Base-by-base conservation (phyloP, 2,113 vertebrate species). In the Peromyscus polionotus region DNA sequence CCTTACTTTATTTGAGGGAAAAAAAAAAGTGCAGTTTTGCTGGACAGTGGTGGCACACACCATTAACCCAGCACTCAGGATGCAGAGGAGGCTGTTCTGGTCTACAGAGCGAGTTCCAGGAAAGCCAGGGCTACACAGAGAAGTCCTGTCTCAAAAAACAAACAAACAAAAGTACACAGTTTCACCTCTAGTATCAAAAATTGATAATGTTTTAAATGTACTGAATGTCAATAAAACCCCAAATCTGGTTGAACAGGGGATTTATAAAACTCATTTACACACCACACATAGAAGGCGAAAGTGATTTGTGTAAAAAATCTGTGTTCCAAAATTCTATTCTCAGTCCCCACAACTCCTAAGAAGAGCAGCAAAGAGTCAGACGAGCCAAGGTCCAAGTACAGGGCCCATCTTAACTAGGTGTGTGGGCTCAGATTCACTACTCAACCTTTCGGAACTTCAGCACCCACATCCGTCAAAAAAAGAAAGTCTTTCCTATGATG, bases 161-260 rank as follows among this genome's bases (percentile, higher is more conserved):
- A 79, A 79, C 54, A 54, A 80, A 6, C 48, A 51, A 51, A 84
- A 39, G 20, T n/a, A 3, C 57, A 83, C 57, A 83, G 22, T 94
- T 97, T 95, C 90, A 79, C 65, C 63, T 68, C 91, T 81, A 65
- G 26, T 54, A 87, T 24, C 91, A 96, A 93, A 84, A 86, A 22
- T 48, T 20, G 68, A 83, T 76, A 24, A 36, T 5, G 39, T 80
- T 96, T 42, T 76, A 90, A 90, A 42, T 22, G 65, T 45, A 84
- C 31, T 9, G 24, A 84, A 80, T 48, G 5, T 24, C 63, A 94
- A 94, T 95, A 88, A 96, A 96, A 85, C 72, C 79, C 45, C 72
- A 84, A 97, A 76, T 93, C 6, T 88, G 33, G 4, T 51, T 76
- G 33, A 16, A 63, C 70, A 1, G 4, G 7, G 88, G 33, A 72